A percentile compares a stretch with the other conserved stretches of the same genome.
Conservation (phyloP, 1,140 invertebrate species). For the Battus philenor region DNA sequence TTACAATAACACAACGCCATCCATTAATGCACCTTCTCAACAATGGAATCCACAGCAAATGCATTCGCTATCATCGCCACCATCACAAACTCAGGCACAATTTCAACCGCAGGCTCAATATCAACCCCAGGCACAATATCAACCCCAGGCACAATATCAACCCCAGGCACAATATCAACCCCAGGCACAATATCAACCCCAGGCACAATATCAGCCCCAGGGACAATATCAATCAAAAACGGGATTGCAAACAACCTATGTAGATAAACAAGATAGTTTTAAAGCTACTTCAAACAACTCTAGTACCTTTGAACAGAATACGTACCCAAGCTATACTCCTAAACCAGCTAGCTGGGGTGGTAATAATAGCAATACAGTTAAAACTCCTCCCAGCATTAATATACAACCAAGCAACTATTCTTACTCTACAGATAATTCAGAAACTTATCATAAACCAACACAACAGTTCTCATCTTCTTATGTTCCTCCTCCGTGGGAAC, state of each 20-base stretch:
- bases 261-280: conserved; percentile 27
- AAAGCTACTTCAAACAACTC: conserved; percentile 25
- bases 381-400: conserved; percentile 3
- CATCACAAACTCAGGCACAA: conserved; percentile 27
- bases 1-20: conserved; percentile 39
- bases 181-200: conserved; percentile 27
- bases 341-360: conserved; percentile 47
- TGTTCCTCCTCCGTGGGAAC: conserved; percentile 68
- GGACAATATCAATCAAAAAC: too few species aligned
- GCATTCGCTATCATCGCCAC: conserved; percentile 21
- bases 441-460: conserved; percentile 45
- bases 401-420: conserved; percentile 43
- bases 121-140: conserved; percentile 26
- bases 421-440: conserved; percentile 33
- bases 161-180: conserved; percentile 24
- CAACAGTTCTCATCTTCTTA: conserved; percentile 57
- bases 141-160: conserved; percentile 23
- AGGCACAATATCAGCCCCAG: conserved; percentile 23
- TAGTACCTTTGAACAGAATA: conserved; percentile 33
- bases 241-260: conserved; percentile 28
- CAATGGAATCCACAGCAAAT: conserved; percentile 28
- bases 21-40: conserved; percentile 26
- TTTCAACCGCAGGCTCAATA: conserved; percentile 24
- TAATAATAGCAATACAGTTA: conserved; percentile 28
- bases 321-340: conserved; percentile 43